A percentile compares a stretch with the other conserved stretches of the same genome.
phyloP scores from a whole-genome alignment of 2,113 vertebrate species.

The Oxyura jamaicensis region DNA sequence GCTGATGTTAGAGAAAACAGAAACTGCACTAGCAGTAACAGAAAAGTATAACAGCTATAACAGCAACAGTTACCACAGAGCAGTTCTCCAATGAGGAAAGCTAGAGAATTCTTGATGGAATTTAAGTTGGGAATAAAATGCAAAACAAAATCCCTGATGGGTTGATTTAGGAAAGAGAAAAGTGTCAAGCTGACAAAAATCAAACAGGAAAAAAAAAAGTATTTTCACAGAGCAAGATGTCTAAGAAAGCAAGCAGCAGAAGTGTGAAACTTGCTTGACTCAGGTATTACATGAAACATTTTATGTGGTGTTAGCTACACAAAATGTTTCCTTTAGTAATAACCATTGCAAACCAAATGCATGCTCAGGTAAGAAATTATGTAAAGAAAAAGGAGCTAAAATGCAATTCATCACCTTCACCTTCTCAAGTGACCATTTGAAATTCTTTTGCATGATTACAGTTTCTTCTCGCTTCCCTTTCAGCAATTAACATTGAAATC shows the following conservation, averaged over 20 bases:
- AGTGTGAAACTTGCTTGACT: background rate
- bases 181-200: background rate
- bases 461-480: background rate
- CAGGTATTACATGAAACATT: background rate
- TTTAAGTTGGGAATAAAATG: background rate
- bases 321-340: constrained; percentile 20
- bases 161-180: background rate
- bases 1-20: background rate
- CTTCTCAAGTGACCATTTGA: background rate
- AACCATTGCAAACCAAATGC: constrained; percentile 37
- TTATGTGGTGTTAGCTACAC: background rate
- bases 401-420: background rate
- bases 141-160: background rate
- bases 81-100: background rate
- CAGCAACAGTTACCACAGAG: background rate
- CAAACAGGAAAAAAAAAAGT: background rate
- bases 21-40: background rate
- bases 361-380: constrained; percentile 17
- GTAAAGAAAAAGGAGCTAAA: constrained; percentile 41
- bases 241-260: background rate
- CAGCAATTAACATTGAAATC: background rate
- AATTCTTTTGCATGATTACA: background rate
- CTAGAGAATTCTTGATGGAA: background rate
- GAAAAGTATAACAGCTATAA: background rate
- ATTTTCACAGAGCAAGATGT: background rate